Conservation (phyloP, 35 echinoderm and acorn worm genomes). For the Chiridota heheva region DNA sequence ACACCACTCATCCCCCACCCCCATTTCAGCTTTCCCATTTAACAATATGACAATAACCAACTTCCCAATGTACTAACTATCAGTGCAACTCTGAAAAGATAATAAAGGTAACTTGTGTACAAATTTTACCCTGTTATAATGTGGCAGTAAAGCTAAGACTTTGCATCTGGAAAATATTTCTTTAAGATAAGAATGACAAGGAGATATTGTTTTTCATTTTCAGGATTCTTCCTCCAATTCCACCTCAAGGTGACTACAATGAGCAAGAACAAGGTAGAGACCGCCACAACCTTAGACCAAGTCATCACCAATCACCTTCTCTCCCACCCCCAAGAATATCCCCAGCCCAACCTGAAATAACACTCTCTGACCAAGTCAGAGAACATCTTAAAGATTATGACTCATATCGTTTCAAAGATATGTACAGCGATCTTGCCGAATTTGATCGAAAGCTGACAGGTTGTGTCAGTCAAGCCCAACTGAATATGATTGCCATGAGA, state of each 20-base stretch:
- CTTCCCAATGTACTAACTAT: too few species aligned
- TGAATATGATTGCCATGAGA: constrained; percentile 79
- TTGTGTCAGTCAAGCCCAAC: constrained; percentile 71
- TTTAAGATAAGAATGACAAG: too few species aligned
- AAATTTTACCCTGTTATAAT: too few species aligned
- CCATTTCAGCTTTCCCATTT: not conserved
- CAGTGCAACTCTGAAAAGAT: too few species aligned
- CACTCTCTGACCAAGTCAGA: constrained; percentile 65
- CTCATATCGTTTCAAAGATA: constrained; percentile 78
- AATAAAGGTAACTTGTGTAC: too few species aligned
- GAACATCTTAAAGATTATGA: constrained; percentile 68
- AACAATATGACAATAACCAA: too few species aligned
- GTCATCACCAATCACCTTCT: constrained; percentile 34
- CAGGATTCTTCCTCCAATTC: constrained; percentile 54
- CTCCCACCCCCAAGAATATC: not conserved
- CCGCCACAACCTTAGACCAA: not conserved
- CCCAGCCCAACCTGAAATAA: constrained; percentile 6
- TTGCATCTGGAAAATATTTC: too few species aligned
- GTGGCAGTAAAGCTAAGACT: too few species aligned
- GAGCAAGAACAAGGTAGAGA: not conserved
- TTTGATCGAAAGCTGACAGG: constrained; percentile 87
- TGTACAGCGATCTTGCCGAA: constrained; percentile 87
- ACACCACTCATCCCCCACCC: not conserved
- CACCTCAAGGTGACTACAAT: not conserved
- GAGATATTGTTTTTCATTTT: not conserved